Evolutionary conservation across 2,797 vertebrate species (phyloP).

Genomic region (Novumbra hubbsi): DNA sequence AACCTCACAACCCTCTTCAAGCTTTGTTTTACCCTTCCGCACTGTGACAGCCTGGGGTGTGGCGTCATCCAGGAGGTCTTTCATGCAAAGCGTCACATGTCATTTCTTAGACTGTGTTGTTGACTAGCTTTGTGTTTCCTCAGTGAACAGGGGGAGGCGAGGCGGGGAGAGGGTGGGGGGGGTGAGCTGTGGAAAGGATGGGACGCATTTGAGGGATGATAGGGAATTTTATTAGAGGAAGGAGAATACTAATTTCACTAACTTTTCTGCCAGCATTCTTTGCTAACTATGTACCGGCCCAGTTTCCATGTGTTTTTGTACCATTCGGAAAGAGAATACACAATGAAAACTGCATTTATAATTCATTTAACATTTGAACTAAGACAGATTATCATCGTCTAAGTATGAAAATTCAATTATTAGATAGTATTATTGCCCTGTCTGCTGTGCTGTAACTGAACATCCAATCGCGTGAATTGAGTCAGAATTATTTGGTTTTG

Average conservation of each 20-base stretch:
- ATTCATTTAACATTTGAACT: not conserved
- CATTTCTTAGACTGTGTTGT: constrained; percentile 27
- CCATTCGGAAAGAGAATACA: too few species aligned
- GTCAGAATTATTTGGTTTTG: too few species aligned
- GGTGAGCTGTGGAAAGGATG: not conserved
- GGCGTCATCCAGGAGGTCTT: constrained; percentile 31
- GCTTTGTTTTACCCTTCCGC: constrained; percentile 35
- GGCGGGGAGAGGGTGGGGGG: too few species aligned
- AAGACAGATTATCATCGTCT: too few species aligned
- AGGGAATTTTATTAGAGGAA: not conserved
- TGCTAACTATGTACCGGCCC: too few species aligned
- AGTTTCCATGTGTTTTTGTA: too few species aligned
- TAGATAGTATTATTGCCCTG: too few species aligned
- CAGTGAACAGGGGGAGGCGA: constrained; percentile 7
- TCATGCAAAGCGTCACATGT: constrained; percentile 60
- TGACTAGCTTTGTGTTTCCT: constrained; percentile 50
- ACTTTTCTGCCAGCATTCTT: not conserved
- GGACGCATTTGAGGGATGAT: not conserved
- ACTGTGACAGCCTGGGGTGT: constrained; percentile 50
- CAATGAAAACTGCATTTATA: not conserved
- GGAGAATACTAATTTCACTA: not conserved
- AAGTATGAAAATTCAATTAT: too few species aligned
- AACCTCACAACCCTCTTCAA: constrained; percentile 22
- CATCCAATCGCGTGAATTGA: too few species aligned
- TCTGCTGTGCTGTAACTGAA: too few species aligned